phyloP scores from a whole-genome alignment of 2,797 vertebrate species.

The Picus viridis region DNA sequence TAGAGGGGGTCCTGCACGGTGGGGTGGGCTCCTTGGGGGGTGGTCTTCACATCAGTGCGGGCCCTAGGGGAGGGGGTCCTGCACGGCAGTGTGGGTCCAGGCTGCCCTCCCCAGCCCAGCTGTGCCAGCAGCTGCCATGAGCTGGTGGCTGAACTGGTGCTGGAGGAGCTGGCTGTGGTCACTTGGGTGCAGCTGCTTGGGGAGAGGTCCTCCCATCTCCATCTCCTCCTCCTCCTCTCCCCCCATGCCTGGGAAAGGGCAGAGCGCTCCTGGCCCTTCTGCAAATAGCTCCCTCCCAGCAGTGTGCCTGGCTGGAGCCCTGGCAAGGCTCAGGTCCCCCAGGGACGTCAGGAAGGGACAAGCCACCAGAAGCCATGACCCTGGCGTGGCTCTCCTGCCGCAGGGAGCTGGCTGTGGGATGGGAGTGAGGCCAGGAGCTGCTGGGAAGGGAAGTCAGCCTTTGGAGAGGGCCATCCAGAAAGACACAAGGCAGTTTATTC shows the following conservation, averaged over 20 bases:
- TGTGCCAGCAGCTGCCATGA: accelerated
- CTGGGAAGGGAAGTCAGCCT: not conserved
- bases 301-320: accelerated
- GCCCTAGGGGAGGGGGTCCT: too few relatives aligned
- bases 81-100: accelerated
- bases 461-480: accelerated
- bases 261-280: accelerated
- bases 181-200: not conserved
- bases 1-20: too few relatives aligned
- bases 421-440: not conserved
- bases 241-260: not conserved
- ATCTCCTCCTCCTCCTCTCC: not conserved
- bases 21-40: accelerated
- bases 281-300: not conserved
- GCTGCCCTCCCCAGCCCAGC: accelerated
- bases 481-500: not conserved
- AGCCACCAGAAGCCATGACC: not conserved
- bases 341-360: accelerated
- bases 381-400: accelerated
- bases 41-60: accelerated
- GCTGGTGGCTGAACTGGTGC: accelerated
- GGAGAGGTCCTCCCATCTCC: not conserved
- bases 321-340: accelerated
- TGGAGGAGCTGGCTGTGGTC: not conserved
- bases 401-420: accelerated